phyloP scores from a whole-genome alignment of 2,797 vertebrate genomes.

The Austrolebias charrua region DNA sequence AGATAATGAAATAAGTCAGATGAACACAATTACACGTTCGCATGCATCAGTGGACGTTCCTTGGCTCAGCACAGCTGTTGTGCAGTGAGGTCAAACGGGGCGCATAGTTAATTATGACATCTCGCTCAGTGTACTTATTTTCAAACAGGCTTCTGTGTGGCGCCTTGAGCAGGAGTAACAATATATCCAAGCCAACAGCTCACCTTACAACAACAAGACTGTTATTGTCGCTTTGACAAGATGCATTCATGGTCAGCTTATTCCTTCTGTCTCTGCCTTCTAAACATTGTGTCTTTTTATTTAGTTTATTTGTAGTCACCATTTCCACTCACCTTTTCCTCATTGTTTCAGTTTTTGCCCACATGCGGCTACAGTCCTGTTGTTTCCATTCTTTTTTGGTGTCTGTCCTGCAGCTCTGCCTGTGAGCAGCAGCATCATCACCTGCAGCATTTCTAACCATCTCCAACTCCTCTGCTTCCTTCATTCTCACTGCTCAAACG shows the following conservation, averaged over 20 bases:
- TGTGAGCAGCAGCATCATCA: no score
- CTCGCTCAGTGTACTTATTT: constrained; percentile 48
- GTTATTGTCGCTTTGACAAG: constrained; percentile 1
- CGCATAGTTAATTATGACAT: constrained; percentile 45
- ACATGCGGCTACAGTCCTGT: constrained; percentile 7
- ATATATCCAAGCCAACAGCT: constrained; percentile 33
- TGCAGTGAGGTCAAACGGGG: constrained; percentile 16
- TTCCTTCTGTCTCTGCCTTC: not conserved
- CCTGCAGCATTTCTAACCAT: no score
- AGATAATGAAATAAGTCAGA: constrained; percentile 25
- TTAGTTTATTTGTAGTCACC: constrained; percentile 7
- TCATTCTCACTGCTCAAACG: constrained; percentile 7
- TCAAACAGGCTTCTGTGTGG: constrained; percentile 20
- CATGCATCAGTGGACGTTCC: constrained; percentile 16
- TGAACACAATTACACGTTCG: constrained; percentile 25
- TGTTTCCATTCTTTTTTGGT: constrained; percentile 1
- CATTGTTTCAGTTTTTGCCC: not conserved
- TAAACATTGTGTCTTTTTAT: not conserved
- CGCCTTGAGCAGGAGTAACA: constrained; percentile 25
- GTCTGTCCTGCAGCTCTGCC: constrained; percentile 21
- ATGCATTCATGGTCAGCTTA: constrained; percentile 7
- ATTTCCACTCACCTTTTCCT: constrained; percentile 10
- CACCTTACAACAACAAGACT: constrained; percentile 1
- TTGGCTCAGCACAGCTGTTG: constrained; percentile 29
- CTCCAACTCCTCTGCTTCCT: constrained; percentile 29